Conservation (phyloP, 2,113 vertebrate species). For the Procavia capensis region DNA sequence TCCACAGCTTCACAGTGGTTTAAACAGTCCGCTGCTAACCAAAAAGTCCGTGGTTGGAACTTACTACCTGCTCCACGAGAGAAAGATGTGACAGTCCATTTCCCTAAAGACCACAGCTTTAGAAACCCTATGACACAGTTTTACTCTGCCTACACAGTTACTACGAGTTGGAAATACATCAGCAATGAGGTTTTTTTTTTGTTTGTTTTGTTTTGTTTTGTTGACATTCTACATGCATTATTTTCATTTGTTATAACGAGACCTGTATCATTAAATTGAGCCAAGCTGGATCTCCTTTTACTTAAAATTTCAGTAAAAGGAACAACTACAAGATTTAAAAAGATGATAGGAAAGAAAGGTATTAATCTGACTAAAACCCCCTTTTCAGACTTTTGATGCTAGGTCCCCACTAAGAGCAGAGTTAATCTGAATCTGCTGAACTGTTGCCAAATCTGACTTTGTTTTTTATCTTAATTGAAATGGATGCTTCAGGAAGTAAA, state of each 20-base stretch:
- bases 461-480: conserved; percentile 64
- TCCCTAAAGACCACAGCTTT: no score
- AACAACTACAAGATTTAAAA: neutral
- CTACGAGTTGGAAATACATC: no score
- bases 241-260: neutral
- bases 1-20: no score
- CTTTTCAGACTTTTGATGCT: neutral
- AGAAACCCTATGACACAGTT: no score
- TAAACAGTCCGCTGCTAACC: no score
- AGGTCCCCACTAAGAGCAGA: neutral
- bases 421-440: neutral
- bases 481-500: conserved; percentile 49
- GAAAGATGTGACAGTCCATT: no score
- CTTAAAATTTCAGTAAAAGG: neutral
- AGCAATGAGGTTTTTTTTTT: no score
- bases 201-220: no score
- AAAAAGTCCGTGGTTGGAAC: no score
- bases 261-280: neutral
- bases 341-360: neutral
- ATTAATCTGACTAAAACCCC: conserved; percentile 3
- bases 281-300: neutral
- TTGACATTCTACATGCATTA: neutral
- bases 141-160: no score
- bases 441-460: neutral
- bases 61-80: no score